These are phyloP conservation scores for Onychorhynchus coronatus DNA, from an alignment of 2,113 vertebrate genomes.

Conservation along the genomic window DNA sequence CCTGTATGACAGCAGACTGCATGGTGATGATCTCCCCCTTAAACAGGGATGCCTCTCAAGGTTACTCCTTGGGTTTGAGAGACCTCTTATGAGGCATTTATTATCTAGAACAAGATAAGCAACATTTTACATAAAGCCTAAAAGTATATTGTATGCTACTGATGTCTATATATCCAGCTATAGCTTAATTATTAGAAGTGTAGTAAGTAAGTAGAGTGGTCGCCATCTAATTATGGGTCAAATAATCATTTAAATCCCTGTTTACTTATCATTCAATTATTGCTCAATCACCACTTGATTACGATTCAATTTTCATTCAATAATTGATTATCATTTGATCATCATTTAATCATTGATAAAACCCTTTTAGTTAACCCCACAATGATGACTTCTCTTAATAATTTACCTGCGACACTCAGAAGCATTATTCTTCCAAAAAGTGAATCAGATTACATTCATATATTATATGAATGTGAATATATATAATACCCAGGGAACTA, in stretches of 20 bases:
- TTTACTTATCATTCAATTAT: background rate
- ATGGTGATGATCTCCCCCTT: background rate
- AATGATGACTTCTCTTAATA: background rate
- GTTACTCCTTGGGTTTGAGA: background rate
- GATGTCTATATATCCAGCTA: background rate
- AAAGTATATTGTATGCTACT: background rate
- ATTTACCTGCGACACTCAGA: background rate
- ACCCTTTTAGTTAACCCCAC: background rate
- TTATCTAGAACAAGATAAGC: background rate
- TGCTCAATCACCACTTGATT: background rate
- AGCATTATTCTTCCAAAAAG: background rate
- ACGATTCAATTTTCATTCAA: background rate
- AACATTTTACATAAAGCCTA: background rate
- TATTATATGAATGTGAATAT: background rate
- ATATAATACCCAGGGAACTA: background rate
- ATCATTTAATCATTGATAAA: background rate
- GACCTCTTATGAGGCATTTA: background rate
- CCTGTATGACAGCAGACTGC: background rate
- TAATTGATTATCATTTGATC: background rate
- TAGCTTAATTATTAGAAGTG: background rate
- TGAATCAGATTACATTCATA: background rate
- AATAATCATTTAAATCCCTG: background rate
- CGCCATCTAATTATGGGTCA: background rate
- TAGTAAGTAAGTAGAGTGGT: background rate
- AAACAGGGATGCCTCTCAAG: background rate